Evolutionary conservation across 2,113 vertebrate genomes (phyloP).

Genomic region (Cepphus grylle): DNA sequence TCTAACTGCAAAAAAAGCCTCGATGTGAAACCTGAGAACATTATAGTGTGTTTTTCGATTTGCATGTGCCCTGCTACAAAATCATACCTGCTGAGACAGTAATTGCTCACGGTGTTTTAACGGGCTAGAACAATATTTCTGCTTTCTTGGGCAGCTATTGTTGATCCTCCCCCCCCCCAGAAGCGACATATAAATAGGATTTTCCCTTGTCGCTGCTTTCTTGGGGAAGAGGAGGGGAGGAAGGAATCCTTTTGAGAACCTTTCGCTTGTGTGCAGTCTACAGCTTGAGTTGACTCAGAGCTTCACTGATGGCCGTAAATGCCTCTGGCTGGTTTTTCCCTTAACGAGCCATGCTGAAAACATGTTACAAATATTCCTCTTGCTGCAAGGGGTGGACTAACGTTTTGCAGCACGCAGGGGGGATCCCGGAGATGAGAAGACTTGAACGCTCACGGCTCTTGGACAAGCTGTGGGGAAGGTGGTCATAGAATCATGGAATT

Average conservation of each 20-base stretch:
- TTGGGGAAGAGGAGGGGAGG: not conserved
- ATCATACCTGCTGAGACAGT: not conserved
- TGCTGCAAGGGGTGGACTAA: not conserved
- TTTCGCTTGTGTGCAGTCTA: not conserved
- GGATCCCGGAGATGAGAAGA: not conserved
- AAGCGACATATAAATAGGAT: not conserved
- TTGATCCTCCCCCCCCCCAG: no score
- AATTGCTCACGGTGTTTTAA: not conserved
- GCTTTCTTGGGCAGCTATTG: not conserved
- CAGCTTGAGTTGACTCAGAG: not conserved
- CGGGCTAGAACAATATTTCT: not conserved
- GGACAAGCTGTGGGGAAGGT: not conserved
- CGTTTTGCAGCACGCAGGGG: rapidly evolving
- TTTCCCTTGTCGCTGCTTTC: not conserved
- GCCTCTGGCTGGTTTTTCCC: not conserved
- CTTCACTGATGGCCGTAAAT: rapidly evolving
- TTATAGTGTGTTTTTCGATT: not conserved
- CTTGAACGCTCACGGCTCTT: not conserved
- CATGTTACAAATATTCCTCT: not conserved
- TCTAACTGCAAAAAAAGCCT: not conserved
- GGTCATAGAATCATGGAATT: not conserved
- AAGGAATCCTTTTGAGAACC: not conserved
- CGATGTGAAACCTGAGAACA: not conserved
- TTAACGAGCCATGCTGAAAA: not conserved
- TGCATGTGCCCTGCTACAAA: not conserved